Evolutionary conservation across 2,797 vertebrate genomes (phyloP), one percentile per base, ranked within the genome.

Genomic region (Ispidina lecontei): DNA sequence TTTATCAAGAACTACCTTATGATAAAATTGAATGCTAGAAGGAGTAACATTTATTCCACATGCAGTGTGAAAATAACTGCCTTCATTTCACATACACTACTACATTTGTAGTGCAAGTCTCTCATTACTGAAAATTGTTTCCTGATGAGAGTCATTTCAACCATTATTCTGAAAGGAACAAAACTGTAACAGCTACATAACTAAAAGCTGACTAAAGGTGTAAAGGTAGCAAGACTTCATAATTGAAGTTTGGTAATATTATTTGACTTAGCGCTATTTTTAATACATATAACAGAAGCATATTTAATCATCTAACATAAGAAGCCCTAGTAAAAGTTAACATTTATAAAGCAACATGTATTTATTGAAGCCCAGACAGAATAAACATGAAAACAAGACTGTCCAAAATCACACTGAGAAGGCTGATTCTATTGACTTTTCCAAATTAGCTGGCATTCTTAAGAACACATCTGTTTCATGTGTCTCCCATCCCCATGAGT

Each of bases 391-490:
- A 72, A 92, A 71, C 6, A 83, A 83, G 31, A 47, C 33, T 63
- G 19, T 28, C 44, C 14, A 85, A 86, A 92, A 12, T 39, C 72
- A 2, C 43, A 65, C 9, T n/a, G 51, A 58, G 46, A 71, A 71
- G 77, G 17, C 2, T 0, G 6, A 37, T 65, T 47, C 15, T 63
- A 44, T 7, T 72, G 35, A n/a, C 8, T 73, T 22, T 58, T 78
- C 60, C 2, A 3, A 70, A 81, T 22, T 23, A 54, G 20, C 47
- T 0, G 0, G 26, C 29, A 60, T 55, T 71, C 18, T 74, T 72
- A 59, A 59, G 15, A 78, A 75, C 0, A 0, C 3, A 1, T 49
- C 65, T 62, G 9, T 16, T 79, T n/a, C 31, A 3, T 4, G 1
- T 12, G 20, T n/a, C 12, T 75, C 19, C 67, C 9, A 1, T 7